phyloP scores from a whole-genome alignment of 2,888 invertebrate genomes.

The Thumatha senex region DNA sequence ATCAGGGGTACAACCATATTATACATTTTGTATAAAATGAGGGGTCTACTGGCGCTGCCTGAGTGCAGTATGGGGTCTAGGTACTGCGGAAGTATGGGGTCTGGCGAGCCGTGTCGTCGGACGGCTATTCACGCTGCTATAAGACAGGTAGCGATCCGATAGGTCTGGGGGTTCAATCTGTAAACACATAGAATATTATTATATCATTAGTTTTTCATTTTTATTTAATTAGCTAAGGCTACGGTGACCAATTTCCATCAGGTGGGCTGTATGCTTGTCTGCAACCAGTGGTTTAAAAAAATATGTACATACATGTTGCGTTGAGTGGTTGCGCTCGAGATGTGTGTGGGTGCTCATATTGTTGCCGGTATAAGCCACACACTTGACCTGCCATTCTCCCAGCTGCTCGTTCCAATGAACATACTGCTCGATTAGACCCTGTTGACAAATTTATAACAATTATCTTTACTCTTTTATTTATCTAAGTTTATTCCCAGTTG shows the following conservation, averaged over 20 bases:
- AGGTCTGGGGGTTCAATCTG: slow-evolving; percentile 72
- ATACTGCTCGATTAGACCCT: slow-evolving; percentile 95
- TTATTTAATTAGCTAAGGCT: no score
- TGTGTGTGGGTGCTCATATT: slow-evolving; percentile 89
- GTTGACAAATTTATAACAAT: slow-evolving; percentile 21
- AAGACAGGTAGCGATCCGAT: slow-evolving; percentile 66
- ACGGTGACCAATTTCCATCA: no score
- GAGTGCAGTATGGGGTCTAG: slow-evolving; percentile 75
- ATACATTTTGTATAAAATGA: no score
- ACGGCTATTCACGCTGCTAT: slow-evolving; percentile 45
- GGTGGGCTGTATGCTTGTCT: no score
- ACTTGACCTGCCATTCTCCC: slow-evolving; percentile 98
- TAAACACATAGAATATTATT: neutral
- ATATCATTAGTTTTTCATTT: no score
- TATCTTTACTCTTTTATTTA: no score
- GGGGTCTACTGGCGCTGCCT: slow-evolving; percentile 53
- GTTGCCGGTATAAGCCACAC: slow-evolving; percentile 99
- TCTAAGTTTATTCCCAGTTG: no score
- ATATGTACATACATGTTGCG: slow-evolving; percentile 38
- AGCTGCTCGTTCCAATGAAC: slow-evolving; percentile 99
- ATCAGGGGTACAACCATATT: no score
- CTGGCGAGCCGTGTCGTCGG: slow-evolving; percentile 51
- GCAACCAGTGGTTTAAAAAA: no score
- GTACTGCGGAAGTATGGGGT: slow-evolving; percentile 72
- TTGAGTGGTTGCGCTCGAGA: slow-evolving; percentile 21